Percentiles rank a stretch among this genome's conserved stretches.
Evolutionary conservation across 1,140 invertebrate species (phyloP).

Genomic region (Lordiphosa collinella): DNA sequence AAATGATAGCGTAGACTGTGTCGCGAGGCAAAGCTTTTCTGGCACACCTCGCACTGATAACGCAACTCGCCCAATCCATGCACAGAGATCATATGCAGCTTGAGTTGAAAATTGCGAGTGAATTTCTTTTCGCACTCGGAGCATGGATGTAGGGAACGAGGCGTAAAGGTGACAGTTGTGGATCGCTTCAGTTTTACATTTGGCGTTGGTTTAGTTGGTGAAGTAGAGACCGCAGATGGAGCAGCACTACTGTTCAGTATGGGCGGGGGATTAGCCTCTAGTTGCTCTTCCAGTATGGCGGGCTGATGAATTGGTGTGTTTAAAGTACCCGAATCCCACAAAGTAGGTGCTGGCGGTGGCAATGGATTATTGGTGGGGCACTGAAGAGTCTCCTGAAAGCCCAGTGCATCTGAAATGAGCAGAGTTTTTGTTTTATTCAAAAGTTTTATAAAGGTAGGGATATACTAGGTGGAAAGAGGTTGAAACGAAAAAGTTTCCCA

Average conservation of each 20-base stretch:
- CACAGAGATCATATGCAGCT: constrained; percentile 66
- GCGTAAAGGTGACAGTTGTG: not conserved
- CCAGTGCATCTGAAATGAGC: constrained; percentile 13
- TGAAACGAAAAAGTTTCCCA: no score
- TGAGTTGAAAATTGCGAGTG: constrained; percentile 70
- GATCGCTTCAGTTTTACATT: not conserved
- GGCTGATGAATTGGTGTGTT: constrained; percentile 46
- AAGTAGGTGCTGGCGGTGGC: not conserved
- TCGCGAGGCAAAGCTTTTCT: constrained; percentile 62
- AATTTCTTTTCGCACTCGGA: constrained; percentile 69
- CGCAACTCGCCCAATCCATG: constrained; percentile 59
- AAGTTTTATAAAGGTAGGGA: not conserved
- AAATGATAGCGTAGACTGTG: constrained; percentile 69
- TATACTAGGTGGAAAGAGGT: no score
- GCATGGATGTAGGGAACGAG: constrained; percentile 52
- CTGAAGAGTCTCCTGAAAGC: constrained; percentile 19
- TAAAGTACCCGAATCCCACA: constrained; percentile 35
- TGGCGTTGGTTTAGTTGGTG: not conserved
- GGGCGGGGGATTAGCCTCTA: constrained; percentile 9
- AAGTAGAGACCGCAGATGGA: not conserved
- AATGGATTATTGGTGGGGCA: not conserved
- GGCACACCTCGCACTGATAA: constrained; percentile 63
- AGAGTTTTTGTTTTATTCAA: not conserved
- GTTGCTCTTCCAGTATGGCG: constrained; percentile 6
- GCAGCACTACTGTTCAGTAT: not conserved